These are phyloP conservation scores for Benthosema pterotum DNA, from an alignment of 2,797 vertebrate species.

Conservation along the genomic window DNA sequence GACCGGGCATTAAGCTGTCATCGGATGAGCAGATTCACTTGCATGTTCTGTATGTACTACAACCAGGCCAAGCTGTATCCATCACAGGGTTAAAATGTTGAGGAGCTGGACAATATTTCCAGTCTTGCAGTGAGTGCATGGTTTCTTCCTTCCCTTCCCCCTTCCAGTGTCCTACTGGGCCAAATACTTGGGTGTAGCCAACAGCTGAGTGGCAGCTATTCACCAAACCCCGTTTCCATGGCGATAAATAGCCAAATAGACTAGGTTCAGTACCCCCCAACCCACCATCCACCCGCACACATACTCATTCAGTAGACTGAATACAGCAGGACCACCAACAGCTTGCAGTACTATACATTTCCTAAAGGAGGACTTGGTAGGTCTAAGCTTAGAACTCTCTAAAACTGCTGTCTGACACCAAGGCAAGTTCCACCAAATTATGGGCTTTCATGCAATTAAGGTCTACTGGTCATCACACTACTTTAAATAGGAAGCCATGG, in stretches of 20 bases:
- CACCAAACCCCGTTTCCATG: constrained; percentile 42
- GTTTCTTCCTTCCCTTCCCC: constrained; percentile 2
- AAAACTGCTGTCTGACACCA: constrained; percentile 7
- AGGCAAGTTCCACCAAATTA: constrained; percentile 21
- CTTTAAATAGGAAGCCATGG: too few species aligned
- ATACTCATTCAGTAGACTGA: constrained; percentile 38
- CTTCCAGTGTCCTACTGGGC: constrained; percentile 9
- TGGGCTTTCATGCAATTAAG: not conserved
- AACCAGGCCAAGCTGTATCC: not conserved
- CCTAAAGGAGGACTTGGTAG: constrained; percentile 11
- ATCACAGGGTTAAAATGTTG: constrained; percentile 20
- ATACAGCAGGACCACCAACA: constrained; percentile 48
- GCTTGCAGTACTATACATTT: constrained; percentile 28
- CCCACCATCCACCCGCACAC: too few species aligned
- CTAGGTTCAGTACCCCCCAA: constrained; percentile 29
- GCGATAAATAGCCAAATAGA: constrained; percentile 32
- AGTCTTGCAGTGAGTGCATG: constrained; percentile 14
- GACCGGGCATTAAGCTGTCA: not conserved
- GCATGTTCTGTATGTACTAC: not conserved
- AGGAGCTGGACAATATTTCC: not conserved
- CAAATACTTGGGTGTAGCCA: constrained; percentile 40
- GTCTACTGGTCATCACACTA: not conserved
- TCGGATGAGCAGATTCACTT: constrained; percentile 9
- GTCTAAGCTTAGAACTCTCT: constrained; percentile 23
- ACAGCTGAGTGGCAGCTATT: constrained; percentile 65